These are phyloP conservation scores for Drosophila tripunctata DNA, from an alignment of 2,888 invertebrate species.

Conservation along the genomic window DNA sequence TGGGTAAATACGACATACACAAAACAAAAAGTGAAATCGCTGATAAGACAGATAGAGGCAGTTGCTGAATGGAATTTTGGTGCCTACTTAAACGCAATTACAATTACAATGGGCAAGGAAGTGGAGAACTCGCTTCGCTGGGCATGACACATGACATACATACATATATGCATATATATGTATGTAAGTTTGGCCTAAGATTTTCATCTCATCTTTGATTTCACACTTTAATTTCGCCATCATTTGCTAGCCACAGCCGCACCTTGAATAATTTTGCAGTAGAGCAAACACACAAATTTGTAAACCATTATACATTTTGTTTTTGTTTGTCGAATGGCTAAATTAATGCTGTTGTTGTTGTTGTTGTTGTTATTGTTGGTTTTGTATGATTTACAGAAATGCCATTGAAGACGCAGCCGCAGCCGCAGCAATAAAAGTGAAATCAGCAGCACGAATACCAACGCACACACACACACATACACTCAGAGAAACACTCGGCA, in stretches of 20 bases:
- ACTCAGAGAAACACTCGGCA: conserved; percentile 5
- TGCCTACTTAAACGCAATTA: conserved; percentile 12
- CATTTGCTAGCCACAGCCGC: conserved; percentile 42
- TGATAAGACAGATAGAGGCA: conserved; percentile 61
- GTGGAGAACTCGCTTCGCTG: conserved; percentile 34
- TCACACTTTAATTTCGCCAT: conserved; percentile 52
- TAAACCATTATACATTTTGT: conserved; percentile 25
- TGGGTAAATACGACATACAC: too few species aligned
- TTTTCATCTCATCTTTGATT: conserved; percentile 21
- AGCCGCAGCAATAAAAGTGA: conserved; percentile 72
- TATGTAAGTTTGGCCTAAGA: conserved; percentile 30
- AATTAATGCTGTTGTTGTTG: conserved; percentile 37
- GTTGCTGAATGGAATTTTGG: conserved; percentile 25
- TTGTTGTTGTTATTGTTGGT: conserved; percentile 34
- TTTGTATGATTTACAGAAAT: conserved; percentile 66
- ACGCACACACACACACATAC: conserved; percentile 14
- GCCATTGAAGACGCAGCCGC: conserved; percentile 63
- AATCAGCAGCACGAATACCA: conserved; percentile 65
- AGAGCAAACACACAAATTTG: conserved; percentile 20
- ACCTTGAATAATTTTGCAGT: conserved; percentile 49
- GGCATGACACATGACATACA: conserved; percentile 48
- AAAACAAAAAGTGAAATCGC: conserved; percentile 67
- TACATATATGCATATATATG: too few species aligned
- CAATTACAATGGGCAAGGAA: conserved; percentile 34
- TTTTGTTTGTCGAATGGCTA: conserved; percentile 49